Evolutionary conservation across 2,888 invertebrate genomes (phyloP), one percentile per base, ranked within the genome.

Genomic region (Macaria liturata): DNA sequence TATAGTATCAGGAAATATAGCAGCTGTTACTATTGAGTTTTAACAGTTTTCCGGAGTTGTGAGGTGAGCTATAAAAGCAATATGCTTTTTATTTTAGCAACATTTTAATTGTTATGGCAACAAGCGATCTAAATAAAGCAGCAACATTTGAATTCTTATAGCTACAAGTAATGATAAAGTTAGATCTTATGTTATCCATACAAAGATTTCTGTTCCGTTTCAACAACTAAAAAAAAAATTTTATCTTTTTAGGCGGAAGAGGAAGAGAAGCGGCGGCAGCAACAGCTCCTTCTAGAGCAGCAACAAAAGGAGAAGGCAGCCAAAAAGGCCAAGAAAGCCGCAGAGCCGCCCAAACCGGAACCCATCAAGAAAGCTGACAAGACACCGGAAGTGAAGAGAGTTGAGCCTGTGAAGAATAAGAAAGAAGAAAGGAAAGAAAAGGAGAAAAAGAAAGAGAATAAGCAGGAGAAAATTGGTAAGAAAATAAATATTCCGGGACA

Each of bases 381-480:
- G 43, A 53, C 72, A 47, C 57, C 39, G 9, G 81, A 82, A 43
- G 76, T 79, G 62, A 76, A 73, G 8, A 73, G 66, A 31, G 82
- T 83, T 62, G 80, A 84, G 63, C 34, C 34, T 37, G 77, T 74
- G 8, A 73, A 67, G 31, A 82, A 83, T 62, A 80, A 84, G 64
- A 80, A 82, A 31, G 71, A 78, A 70, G 61, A 74, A 62, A 70
- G 77, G 61, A 68, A 81, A 65, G 57, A 85, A 40, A 84, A 83
- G 61, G 83, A 77, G 59, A 67, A 81, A 65, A 57, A 86, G 43
- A 84, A 83, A 61, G 84, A 84, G 56, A 77, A 71, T 60, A 88
- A 84, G 75, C 71, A 69, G 57, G 90, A 88, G 57, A 89, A 86
- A 67, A 75, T 62, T 69, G 78, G 86, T 87, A 32, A 70, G 80